Evolutionary conservation across 2,888 invertebrate genomes (phyloP), one percentile per base, ranked within the genome.

Genomic region (Nephrotoma appendiculata): DNA sequence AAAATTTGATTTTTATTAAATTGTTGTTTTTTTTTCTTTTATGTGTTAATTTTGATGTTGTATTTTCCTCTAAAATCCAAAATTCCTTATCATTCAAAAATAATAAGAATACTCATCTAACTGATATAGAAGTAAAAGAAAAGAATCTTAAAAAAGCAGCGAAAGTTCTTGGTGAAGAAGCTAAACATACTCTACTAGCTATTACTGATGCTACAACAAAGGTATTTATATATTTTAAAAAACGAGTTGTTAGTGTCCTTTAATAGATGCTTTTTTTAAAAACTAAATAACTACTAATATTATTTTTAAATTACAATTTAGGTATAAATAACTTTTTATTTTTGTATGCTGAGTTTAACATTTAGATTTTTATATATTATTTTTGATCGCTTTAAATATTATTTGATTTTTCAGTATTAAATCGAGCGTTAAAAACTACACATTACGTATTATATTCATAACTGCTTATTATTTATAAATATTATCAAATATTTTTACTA

Each of bases 151-250:
- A 92, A 89, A 93, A 93, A 91, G 92, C 92, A 90, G 93, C 92
- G 89, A 93, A 92, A 91, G 91, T 93, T 90, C 91, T 93, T 90
- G 93, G 93, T 90, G 92, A 92, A 90, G 92, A 92, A 90, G 91
- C 91, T 90, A 92, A 92, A 90, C 91, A 92, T 88, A 92, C 92
- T 89, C 92, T 93, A 89, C 92, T 92, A 89, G 91, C 91, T 88
- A 91, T 92, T 90, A 91, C 92, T 88, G 90, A 91, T 88, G 91
- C 91, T 89, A 92, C 92, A 89, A 90, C 91, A 90, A 92, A 92
- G 92, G 92, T 92, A 92, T 88, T 85, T 85, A 87, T 87, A 42
- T 12, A 84, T 71, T 9, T 71, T 71, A 71, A 71, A 31, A 71
- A 19, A 57, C 52, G 71, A 31, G 71, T 57, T 71, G 71, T 71